Evolutionary conservation across 2,113 vertebrate genomes (phyloP), one percentile per base, ranked within the genome.

Genomic region (Pterocles gutturalis): DNA sequence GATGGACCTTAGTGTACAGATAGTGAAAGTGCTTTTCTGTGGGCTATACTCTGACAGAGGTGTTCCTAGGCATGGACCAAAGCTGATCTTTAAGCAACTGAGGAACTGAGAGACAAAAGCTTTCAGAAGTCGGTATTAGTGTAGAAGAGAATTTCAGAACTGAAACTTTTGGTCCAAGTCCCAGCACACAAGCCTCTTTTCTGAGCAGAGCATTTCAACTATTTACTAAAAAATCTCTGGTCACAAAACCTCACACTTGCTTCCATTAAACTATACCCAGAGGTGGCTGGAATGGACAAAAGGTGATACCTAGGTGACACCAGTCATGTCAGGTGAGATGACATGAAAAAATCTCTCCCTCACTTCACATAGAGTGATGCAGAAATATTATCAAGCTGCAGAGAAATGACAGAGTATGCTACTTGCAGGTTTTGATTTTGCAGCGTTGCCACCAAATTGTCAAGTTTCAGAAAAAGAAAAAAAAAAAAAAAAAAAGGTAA

Each of bases 351-450:
- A 34, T 66, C 7, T 20, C 5, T 43, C 22, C 29, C 13, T 48
- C 10, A 13, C 10, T 70, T 69, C 0, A 0, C 38, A 24, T 33
- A 33, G 3, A 18, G 55, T 43, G 9, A 29, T 51, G 48, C 10
- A 80, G 29, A 87, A 91, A 51, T 26, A 41, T 46, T 69, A 45
- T 18, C 38, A 55, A 18, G 19, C 48, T 67, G 43, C 19, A 83
- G 57, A 83, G 43, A 54, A 76, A 51, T 36, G 10, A 51, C 1
- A 22, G 21, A 21, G 4, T 79, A 14, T 24, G 21, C 7, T 54
- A 31, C 36, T 71, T 82, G 15, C 24, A 62, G 61, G 17, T 73
- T 95, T 81, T 73, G 13, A 60, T 90, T 90, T 91, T 55, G 48
- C 19, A 58, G 15, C 21, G 61, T 20, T 83, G 53, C 6, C 17